These are phyloP conservation scores for Caenorhabditis sp. DNA, from an alignment of 2,888 invertebrate species.

Conservation along the genomic window DNA sequence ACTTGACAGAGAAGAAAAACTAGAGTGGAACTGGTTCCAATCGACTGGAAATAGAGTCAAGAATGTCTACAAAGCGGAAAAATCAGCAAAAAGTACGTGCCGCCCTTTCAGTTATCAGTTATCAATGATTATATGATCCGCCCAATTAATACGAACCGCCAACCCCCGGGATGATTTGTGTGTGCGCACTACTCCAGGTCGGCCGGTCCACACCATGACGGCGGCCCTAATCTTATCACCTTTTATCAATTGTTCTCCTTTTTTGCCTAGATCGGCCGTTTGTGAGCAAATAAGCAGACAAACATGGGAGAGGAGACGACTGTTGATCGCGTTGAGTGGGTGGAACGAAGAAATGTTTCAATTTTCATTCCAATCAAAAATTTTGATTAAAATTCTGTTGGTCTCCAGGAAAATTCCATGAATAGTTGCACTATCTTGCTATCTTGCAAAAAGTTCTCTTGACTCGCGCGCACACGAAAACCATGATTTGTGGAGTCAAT, in stretches of 20 bases:
- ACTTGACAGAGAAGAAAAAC: constrained; percentile 23
- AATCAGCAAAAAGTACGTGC: neutral
- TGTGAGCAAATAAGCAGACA: constrained; percentile 41
- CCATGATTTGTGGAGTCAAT: constrained; percentile 38
- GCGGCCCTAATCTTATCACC: constrained; percentile 37
- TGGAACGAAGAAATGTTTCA: constrained; percentile 15
- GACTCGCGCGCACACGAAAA: neutral
- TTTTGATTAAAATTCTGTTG: no score
- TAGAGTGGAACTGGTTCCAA: constrained; percentile 27
- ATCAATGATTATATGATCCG: neutral
- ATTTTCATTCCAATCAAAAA: no score
- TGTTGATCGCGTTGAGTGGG: constrained; percentile 15
- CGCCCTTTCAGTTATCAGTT: neutral
- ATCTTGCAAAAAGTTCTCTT: neutral
- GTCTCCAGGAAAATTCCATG: constrained; percentile 5
- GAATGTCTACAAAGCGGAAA: no score
- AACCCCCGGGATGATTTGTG: constrained; percentile 1
- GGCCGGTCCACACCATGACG: constrained; percentile 10
- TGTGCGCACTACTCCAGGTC: neutral
- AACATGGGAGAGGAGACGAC: constrained; percentile 13
- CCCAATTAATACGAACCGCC: neutral
- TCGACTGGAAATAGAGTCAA: constrained; percentile 18
- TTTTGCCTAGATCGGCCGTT: constrained; percentile 42
- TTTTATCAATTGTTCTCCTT: constrained; percentile 31
- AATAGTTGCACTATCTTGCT: neutral